These are phyloP conservation scores for Rhabdornis inornatus DNA, from an alignment of 2,113 vertebrate species.

Conservation along the genomic window DNA sequence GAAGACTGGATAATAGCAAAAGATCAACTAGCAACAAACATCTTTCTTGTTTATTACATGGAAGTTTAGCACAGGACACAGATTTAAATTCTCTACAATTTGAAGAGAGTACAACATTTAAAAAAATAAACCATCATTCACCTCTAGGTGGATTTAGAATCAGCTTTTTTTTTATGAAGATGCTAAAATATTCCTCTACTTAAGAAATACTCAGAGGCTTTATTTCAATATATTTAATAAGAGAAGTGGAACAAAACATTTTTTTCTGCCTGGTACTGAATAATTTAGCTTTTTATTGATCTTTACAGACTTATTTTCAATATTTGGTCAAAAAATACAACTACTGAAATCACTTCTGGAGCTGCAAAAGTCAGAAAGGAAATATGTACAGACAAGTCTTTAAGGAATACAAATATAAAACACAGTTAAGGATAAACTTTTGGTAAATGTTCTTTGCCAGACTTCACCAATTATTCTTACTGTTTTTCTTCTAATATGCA, in stretches of 20 bases:
- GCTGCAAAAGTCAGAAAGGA: background rate
- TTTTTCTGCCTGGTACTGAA: background rate
- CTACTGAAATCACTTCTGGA: background rate
- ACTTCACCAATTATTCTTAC: background rate
- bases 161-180: background rate
- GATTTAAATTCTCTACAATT: background rate
- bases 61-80: background rate
- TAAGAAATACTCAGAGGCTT: background rate
- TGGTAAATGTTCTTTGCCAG: background rate
- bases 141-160: background rate
- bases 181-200: background rate
- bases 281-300: slow-evolving; percentile 39
- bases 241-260: background rate
- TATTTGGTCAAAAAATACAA: background rate
- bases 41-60: background rate
- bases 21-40: background rate
- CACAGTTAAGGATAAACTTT: background rate
- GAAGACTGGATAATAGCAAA: background rate
- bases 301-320: slow-evolving; percentile 5
- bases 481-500: background rate
- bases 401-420: background rate
- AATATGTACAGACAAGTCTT: background rate
- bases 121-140: background rate
- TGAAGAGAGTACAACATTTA: background rate
- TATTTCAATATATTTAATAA: slow-evolving; percentile 23